These are phyloP conservation scores for Lamprotornis superbus DNA, from an alignment of 2,113 vertebrate species.

Conservation along the genomic window DNA sequence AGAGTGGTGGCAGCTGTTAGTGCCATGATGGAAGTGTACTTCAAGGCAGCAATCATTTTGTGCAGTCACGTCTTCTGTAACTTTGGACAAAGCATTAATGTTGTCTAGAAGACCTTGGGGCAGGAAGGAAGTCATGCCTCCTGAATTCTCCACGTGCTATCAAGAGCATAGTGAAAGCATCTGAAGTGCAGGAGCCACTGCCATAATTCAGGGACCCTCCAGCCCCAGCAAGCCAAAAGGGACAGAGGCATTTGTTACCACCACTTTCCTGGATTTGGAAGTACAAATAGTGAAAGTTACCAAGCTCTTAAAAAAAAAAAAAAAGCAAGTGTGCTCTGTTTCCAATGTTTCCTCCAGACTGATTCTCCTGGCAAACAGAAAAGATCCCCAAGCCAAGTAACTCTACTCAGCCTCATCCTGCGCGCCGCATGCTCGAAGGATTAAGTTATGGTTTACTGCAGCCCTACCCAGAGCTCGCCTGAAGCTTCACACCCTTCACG, in stretches of 20 bases:
- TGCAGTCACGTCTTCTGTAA: neutral
- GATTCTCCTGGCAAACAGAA: neutral
- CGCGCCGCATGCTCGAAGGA: accelerated
- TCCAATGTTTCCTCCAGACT: neutral
- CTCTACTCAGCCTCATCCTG: neutral
- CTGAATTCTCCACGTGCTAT: neutral
- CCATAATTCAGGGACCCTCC: neutral
- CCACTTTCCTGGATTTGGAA: neutral
- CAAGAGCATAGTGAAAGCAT: neutral
- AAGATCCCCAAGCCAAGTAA: slow-evolving; percentile 1
- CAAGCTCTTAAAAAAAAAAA: neutral
- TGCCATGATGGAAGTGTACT: neutral
- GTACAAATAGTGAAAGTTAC: neutral
- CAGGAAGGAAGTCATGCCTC: neutral
- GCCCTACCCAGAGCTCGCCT: accelerated
- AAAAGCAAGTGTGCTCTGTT: neutral
- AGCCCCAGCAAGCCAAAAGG: neutral
- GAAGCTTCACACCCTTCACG: neutral
- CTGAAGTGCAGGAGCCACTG: neutral
- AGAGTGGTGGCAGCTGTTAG: neutral
- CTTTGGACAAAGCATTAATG: neutral
- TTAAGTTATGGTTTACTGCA: neutral
- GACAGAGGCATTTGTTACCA: neutral
- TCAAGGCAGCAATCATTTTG: neutral
- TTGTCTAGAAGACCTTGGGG: neutral